phyloP scores from a whole-genome alignment of 2,113 vertebrate genomes.

The Aviceda subcristata region DNA sequence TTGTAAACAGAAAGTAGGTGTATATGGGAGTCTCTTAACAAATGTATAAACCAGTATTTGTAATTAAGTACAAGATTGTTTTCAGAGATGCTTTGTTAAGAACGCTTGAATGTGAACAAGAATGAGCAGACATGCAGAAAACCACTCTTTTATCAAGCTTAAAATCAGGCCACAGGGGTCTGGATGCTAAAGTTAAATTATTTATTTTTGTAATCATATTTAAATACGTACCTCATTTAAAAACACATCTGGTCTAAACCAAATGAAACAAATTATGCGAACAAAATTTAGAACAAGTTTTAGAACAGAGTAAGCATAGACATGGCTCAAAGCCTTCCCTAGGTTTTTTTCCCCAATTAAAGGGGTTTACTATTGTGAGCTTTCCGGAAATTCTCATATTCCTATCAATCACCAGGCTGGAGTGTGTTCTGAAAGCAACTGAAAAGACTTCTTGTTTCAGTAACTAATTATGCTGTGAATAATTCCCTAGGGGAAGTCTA shows the following conservation, averaged over 20 bases:
- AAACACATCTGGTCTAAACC: background rate
- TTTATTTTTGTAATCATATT: background rate
- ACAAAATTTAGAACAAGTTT: background rate
- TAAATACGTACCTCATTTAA: background rate
- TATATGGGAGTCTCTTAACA: background rate
- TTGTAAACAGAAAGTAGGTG: background rate
- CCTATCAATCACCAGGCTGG: background rate
- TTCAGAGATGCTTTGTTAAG: background rate
- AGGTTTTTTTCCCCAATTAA: background rate
- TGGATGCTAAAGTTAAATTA: background rate
- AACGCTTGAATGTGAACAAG: background rate
- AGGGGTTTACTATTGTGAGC: background rate
- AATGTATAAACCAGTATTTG: background rate
- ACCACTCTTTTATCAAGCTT: background rate
- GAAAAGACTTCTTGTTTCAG: constrained; percentile 3
- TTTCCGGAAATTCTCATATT: background rate
- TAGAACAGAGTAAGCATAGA: background rate
- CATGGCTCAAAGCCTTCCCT: background rate
- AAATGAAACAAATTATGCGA: background rate
- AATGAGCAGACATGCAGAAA: background rate
- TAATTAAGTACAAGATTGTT: background rate
- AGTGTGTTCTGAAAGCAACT: background rate
- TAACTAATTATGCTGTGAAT: background rate
- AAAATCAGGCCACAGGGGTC: background rate
- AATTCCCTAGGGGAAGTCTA: background rate